These are phyloP conservation scores for Melanotaenia pygmaea DNA, from an alignment of 2,797 vertebrate species.

Conservation along the genomic window DNA sequence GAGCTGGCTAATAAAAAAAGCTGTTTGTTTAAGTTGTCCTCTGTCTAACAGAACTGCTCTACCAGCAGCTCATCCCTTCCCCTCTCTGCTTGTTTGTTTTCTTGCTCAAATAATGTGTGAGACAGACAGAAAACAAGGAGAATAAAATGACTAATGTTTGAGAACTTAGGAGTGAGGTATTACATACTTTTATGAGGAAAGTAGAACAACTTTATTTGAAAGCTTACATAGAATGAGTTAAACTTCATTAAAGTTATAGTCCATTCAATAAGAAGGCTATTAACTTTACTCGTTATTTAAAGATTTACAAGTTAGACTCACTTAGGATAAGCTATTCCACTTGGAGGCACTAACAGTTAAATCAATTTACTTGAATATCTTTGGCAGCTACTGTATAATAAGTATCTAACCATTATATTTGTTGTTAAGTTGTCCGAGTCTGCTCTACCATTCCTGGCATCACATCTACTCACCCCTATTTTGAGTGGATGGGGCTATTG, in stretches of 20 bases:
- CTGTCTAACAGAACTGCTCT: slow-evolving; percentile 23
- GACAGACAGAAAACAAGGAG: slow-evolving; percentile 1
- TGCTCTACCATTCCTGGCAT: slow-evolving; percentile 38
- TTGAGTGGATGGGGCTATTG: slow-evolving; percentile 10
- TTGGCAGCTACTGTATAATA: slow-evolving; percentile 16
- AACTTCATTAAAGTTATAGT: slow-evolving; percentile 37
- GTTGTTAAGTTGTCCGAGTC: slow-evolving; percentile 18
- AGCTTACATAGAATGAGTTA: slow-evolving; percentile 19
- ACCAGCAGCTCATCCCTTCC: slow-evolving; percentile 5
- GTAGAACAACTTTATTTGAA: neutral
- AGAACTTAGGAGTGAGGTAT: slow-evolving; percentile 8
- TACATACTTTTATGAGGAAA: slow-evolving; percentile 25
- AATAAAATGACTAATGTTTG: slow-evolving; percentile 26
- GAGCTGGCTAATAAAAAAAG: slow-evolving; percentile 44
- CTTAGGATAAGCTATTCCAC: slow-evolving; percentile 37
- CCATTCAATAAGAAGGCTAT: slow-evolving; percentile 23
- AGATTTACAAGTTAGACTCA: slow-evolving; percentile 51
- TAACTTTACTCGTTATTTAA: slow-evolving; percentile 56
- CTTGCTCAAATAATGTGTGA: slow-evolving; percentile 16
- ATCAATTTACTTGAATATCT: slow-evolving; percentile 34
- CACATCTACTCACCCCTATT: slow-evolving; percentile 29
- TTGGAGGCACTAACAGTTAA: slow-evolving; percentile 40
- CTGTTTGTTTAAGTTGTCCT: slow-evolving; percentile 54
- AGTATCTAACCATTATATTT: slow-evolving; percentile 39
- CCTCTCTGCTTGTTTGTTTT: slow-evolving; percentile 34